Evolutionary conservation across 2,113 vertebrate genomes (phyloP).

Genomic region (Acrocephalus arundinaceus): DNA sequence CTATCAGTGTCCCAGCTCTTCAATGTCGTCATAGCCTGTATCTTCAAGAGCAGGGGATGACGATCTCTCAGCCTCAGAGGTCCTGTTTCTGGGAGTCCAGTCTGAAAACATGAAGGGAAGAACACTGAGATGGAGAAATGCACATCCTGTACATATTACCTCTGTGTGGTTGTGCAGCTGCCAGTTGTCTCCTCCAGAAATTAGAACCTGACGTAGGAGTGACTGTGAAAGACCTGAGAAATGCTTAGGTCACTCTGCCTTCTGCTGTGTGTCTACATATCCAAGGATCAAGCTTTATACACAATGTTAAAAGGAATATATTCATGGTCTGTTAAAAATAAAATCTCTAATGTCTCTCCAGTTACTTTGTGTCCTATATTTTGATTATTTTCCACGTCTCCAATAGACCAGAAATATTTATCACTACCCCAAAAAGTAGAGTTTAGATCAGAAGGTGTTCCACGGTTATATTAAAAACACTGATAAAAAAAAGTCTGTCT

Average conservation of each 20-base stretch:
- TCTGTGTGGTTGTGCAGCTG: background rate
- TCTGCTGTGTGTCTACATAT: background rate
- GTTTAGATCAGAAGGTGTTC: background rate
- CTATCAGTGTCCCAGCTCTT: background rate
- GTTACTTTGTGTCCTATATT: background rate
- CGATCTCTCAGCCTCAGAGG: background rate
- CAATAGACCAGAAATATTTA: background rate
- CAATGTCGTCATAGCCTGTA: background rate
- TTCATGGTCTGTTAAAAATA: background rate
- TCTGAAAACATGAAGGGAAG: conserved; percentile 16
- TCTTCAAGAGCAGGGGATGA: background rate
- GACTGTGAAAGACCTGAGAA: background rate
- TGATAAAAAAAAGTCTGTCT: background rate
- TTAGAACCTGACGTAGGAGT: background rate
- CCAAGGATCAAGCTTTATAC: background rate
- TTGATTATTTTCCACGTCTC: background rate
- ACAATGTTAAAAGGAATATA: background rate
- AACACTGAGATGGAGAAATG: background rate
- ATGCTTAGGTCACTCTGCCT: background rate
- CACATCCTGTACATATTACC: accelerated
- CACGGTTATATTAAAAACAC: background rate
- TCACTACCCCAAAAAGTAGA: background rate
- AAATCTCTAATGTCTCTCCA: background rate
- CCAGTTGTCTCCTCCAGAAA: background rate
- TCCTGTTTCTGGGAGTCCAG: background rate